These are phyloP conservation scores for Sebastes elongatus DNA, from an alignment of 2,797 vertebrate genomes.

Conservation along the genomic window DNA sequence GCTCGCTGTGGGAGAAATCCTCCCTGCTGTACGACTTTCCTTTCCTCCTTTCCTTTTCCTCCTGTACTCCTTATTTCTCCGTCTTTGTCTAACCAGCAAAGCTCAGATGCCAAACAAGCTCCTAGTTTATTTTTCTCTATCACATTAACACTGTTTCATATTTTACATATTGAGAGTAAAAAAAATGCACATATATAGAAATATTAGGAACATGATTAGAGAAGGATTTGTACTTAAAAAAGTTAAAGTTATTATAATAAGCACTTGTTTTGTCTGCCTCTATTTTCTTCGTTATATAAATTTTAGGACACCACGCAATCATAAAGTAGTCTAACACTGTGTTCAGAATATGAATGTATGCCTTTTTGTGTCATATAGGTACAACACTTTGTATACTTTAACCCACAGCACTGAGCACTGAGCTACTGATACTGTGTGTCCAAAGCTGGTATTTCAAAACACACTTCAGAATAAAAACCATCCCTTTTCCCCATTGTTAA, in stretches of 20 bases:
- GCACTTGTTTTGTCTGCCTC: constrained; percentile 10
- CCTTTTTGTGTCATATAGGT: constrained; percentile 26
- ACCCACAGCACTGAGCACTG: background rate
- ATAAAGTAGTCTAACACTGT: constrained; percentile 58
- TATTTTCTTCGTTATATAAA: background rate
- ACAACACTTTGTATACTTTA: background rate
- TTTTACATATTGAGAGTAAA: constrained; percentile 5
- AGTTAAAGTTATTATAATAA: background rate
- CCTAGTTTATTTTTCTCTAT: background rate
- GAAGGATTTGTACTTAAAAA: background rate
- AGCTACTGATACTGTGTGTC: background rate
- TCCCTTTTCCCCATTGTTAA: background rate
- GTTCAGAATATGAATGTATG: constrained; percentile 38
- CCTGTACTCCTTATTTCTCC: constrained; percentile 1
- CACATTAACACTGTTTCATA: constrained; percentile 1
- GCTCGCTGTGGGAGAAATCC: constrained; percentile 21
- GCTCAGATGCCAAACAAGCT: constrained; percentile 48
- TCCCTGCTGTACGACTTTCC: background rate
- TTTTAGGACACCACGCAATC: background rate
- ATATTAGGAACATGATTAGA: background rate
- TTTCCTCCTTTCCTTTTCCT: background rate
- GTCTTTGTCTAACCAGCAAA: constrained; percentile 37
- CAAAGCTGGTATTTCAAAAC: constrained; percentile 11
- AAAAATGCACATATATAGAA: constrained; percentile 12
- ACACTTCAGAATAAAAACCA: constrained; percentile 11